phyloP scores from a whole-genome alignment of 2,113 vertebrate species.

The Phrynosoma platyrhinos region DNA sequence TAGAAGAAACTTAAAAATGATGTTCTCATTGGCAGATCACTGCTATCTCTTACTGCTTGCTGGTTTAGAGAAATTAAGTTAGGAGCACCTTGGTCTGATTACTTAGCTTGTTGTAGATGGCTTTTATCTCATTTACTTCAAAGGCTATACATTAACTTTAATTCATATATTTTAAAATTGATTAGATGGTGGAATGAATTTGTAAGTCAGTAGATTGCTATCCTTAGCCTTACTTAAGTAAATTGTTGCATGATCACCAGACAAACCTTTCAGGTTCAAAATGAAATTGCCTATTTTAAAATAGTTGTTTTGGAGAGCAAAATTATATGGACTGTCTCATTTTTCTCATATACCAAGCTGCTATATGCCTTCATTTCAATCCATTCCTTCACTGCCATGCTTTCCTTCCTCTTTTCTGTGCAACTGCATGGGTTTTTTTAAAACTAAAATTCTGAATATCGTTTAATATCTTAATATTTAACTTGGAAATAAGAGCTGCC shows the following conservation, averaged over 20 bases:
- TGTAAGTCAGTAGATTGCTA: background rate
- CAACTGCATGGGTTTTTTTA: constrained; percentile 16
- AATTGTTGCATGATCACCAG: background rate
- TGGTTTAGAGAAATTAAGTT: background rate
- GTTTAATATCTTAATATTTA: background rate
- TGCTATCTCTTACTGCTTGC: background rate
- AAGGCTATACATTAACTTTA: background rate
- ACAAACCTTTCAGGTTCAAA: background rate
- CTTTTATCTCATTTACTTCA: constrained; percentile 10
- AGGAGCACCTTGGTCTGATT: background rate
- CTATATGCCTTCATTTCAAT: constrained; percentile 48
- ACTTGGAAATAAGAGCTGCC: background rate
- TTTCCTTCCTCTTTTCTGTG: background rate
- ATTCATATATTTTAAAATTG: background rate
- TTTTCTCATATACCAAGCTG: constrained; percentile 32
- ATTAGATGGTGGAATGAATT: background rate
- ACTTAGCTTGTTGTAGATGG: background rate
- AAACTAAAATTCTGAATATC: background rate
- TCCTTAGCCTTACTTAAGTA: background rate
- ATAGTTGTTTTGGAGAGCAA: background rate
- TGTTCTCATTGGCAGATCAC: rapidly evolving
- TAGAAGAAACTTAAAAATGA: rapidly evolving
- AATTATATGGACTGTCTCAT: constrained; percentile 9
- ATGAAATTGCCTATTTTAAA: constrained; percentile 1
- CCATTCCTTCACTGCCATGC: constrained; percentile 27